Percentiles rank a stretch among this genome's conserved stretches.
Conservation (phyloP, 2,797 vertebrate species). For the Geotria australis region DNA sequence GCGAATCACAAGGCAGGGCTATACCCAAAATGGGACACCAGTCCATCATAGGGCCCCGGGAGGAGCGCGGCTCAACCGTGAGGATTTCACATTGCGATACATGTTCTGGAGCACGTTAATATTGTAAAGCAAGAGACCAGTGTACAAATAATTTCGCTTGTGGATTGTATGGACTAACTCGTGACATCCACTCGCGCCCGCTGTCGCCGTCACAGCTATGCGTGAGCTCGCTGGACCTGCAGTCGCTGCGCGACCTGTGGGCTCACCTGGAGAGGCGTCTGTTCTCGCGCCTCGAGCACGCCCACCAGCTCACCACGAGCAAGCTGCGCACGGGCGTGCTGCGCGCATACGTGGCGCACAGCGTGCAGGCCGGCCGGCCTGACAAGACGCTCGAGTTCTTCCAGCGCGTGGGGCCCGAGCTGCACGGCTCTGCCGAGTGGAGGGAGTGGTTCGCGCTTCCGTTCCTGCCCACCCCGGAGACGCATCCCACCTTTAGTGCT, state of each 20-base stretch:
- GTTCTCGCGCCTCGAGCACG: slow-evolving; percentile 58
- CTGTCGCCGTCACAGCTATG: too few species aligned
- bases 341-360: slow-evolving; percentile 57
- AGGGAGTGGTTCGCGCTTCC: slow-evolving; percentile 86
- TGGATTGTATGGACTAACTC: too few species aligned
- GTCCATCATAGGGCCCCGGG: too few species aligned
- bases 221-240: slow-evolving; percentile 15
- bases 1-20: too few species aligned
- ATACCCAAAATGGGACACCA: too few species aligned
- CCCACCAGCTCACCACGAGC: slow-evolving; percentile 52
- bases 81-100: too few species aligned
- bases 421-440: slow-evolving; percentile 71
- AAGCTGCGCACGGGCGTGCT: slow-evolving; percentile 74
- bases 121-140: too few species aligned
- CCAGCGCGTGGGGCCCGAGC: slow-evolving; percentile 45
- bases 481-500: slow-evolving; percentile 44
- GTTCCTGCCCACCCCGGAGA: slow-evolving; percentile 42
- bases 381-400: slow-evolving; percentile 87
- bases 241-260: slow-evolving; percentile 64
- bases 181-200: too few species aligned
- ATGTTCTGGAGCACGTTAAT: too few species aligned
- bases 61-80: too few species aligned
- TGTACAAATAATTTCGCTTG: too few species aligned
- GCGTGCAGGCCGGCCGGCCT: slow-evolving; percentile 43
- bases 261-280: slow-evolving; percentile 50